phyloP scores from a whole-genome alignment of 1,140 invertebrate species.

The Microplitis mediator region DNA sequence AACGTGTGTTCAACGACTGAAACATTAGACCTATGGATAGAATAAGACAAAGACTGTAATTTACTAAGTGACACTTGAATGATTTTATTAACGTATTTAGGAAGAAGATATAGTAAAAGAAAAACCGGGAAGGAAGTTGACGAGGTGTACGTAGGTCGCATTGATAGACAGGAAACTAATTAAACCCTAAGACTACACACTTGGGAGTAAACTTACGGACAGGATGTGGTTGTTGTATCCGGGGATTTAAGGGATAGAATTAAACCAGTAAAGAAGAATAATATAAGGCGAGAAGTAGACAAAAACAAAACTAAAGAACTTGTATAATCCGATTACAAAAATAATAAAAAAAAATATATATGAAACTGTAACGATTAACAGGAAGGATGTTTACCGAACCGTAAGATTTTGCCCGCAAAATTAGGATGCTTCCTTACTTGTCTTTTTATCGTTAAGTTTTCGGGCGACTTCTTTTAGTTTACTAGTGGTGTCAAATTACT shows the following conservation, averaged over 20 bases:
- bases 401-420: slow-evolving; percentile 37
- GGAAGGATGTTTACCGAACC: slow-evolving; percentile 49
- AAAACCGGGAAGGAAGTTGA: slow-evolving; percentile 9
- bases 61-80: not conserved
- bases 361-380: slow-evolving; percentile 28
- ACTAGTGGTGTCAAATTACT: too few species aligned
- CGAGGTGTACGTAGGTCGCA: not conserved
- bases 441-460: not conserved
- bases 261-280: not conserved
- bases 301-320: slow-evolving; percentile 27
- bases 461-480: not conserved
- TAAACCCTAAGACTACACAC: slow-evolving; percentile 26
- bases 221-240: slow-evolving; percentile 39
- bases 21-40: too few species aligned
- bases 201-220: slow-evolving; percentile 24
- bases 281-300: not conserved
- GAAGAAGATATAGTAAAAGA: not conserved
- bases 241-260: slow-evolving; percentile 13
- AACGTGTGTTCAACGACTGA: not conserved
- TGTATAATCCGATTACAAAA: slow-evolving; percentile 32
- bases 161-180: slow-evolving; percentile 41
- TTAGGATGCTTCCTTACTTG: slow-evolving; percentile 3
- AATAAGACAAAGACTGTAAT: too few species aligned
- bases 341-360: not conserved
- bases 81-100: not conserved